A percentile compares a stretch with the other conserved stretches of the same genome.
Conservation (phyloP, 1,140 invertebrate genomes). For the Macrosteles quadrilineatus region DNA sequence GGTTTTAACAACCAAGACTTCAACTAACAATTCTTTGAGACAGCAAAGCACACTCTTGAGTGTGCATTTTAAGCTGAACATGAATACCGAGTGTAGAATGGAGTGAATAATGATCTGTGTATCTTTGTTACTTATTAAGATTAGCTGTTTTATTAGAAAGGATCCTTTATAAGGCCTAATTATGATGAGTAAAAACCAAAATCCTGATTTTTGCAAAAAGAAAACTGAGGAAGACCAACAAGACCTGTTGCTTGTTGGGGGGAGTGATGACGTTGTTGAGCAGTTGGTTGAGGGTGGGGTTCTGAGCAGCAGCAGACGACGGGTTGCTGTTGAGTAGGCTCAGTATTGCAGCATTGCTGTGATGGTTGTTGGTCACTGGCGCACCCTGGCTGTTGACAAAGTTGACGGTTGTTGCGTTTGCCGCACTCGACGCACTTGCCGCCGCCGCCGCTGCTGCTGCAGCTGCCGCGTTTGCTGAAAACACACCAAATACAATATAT, state of each 20-base stretch:
- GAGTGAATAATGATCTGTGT: no score
- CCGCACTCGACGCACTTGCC: conserved; percentile 56
- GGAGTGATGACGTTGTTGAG: conserved; percentile 14
- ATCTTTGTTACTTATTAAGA: no score
- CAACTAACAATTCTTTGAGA: no score
- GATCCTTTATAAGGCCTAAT: no score
- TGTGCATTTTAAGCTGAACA: no score
- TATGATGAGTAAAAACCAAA: no score
- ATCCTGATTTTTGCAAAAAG: no score
- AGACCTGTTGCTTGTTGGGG: background rate
- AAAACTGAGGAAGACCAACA: no score
- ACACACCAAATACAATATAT: background rate
- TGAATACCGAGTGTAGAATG: no score
- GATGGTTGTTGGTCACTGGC: background rate
- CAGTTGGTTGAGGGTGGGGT: conserved; percentile 44
- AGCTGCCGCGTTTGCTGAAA: conserved; percentile 35
- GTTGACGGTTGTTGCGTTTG: conserved; percentile 55
- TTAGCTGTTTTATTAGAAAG: no score
- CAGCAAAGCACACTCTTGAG: no score
- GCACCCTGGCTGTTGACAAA: conserved; percentile 5
- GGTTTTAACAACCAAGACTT: no score
- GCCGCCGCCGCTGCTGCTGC: conserved; percentile 52
- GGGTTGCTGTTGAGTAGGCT: conserved; percentile 62
- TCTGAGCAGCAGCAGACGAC: conserved; percentile 54
- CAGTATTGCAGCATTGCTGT: conserved; percentile 68